Conservation (phyloP, 2,113 vertebrate species). For the Alaudala cheleensis region DNA sequence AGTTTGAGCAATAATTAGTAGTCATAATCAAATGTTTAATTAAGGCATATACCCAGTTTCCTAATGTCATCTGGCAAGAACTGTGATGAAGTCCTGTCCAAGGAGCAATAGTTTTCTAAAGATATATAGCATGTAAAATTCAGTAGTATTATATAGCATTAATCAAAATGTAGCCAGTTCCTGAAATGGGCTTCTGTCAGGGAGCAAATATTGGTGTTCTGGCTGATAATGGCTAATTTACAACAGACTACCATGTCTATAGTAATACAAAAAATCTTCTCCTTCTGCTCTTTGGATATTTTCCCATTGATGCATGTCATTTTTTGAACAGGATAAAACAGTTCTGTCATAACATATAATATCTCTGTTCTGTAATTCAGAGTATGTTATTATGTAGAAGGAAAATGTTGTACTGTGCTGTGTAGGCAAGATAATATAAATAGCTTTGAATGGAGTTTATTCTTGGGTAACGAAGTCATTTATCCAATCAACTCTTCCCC, state of each 20-base stretch:
- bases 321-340: slow-evolving; percentile 1
- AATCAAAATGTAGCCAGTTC: slow-evolving; percentile 3
- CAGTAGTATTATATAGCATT: background rate
- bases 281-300: background rate
- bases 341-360: background rate
- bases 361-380: background rate
- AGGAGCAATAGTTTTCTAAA: background rate
- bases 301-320: background rate
- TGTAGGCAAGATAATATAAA: background rate
- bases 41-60: background rate
- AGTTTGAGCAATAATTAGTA: background rate
- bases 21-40: background rate
- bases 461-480: background rate
- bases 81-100: background rate
- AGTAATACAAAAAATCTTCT: slow-evolving; percentile 51
- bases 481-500: background rate
- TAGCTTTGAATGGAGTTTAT: background rate
- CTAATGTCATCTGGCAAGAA: background rate
- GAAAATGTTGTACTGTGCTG: background rate
- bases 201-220: background rate
- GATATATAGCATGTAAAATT: background rate
- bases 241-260: background rate
- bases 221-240: slow-evolving; percentile 56
- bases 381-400: background rate
- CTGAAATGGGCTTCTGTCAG: slow-evolving; percentile 32